Percentiles rank a stretch among this genome's conserved stretches.
phyloP scores from a whole-genome alignment of 2,113 vertebrate genomes.

The zebrafish (Danio rerio) region GRCz12tu NC_133178.1:34093501-34094000 shows the following conservation, averaged over 20 bases:
- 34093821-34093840: slow-evolving; percentile 21
- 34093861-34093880: slow-evolving; percentile 9
- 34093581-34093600: slow-evolving; percentile 13
- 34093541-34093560: slow-evolving; percentile 23
- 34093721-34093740: slow-evolving; percentile 39
- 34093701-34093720: slow-evolving; percentile 17
- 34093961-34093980: slow-evolving; percentile 18
- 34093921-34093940: slow-evolving; percentile 35
- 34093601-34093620: not conserved
- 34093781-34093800: slow-evolving; percentile 31
- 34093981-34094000: not conserved
- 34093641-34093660: slow-evolving; percentile 23
- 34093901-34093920: slow-evolving; percentile 25
- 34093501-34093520: slow-evolving; percentile 7
- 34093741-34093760: slow-evolving; percentile 37
- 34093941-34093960: slow-evolving; percentile 36
- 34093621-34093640: slow-evolving; percentile 10
- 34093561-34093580: not conserved
- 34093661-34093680: not conserved
- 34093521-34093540: slow-evolving; percentile 12
- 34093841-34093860: not conserved
- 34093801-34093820: slow-evolving; percentile 40
- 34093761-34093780: slow-evolving; percentile 23
- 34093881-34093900: slow-evolving; percentile 23
- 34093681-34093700: slow-evolving; percentile 32